These are phyloP conservation scores for Vultur gryphus DNA, from an alignment of 2,797 vertebrate genomes.

Conservation along the genomic window DNA sequence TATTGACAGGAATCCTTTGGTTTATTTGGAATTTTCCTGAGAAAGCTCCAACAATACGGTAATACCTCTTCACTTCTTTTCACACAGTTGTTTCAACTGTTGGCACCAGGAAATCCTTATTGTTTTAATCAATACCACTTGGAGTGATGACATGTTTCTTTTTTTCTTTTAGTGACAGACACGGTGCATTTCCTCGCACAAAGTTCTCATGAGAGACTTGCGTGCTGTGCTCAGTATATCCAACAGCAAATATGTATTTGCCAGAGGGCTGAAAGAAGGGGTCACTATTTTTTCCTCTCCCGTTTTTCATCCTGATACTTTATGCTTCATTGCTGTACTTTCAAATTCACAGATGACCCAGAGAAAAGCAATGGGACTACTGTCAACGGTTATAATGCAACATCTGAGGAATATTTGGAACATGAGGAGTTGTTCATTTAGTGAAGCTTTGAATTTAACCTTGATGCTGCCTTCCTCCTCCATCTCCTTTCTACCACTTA, in stretches of 20 bases:
- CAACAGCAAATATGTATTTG: conserved; percentile 22
- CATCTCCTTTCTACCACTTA: background rate
- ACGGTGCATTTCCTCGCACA: conserved; percentile 82
- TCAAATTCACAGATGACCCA: background rate
- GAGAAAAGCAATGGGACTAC: conserved; percentile 15
- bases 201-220: conserved; percentile 86
- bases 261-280: conserved; percentile 1
- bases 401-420: conserved; percentile 1
- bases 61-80: conserved; percentile 68
- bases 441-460: background rate
- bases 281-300: background rate
- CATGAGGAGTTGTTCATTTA: background rate
- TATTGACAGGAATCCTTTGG: conserved; percentile 72
- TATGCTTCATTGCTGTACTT: conserved; percentile 5
- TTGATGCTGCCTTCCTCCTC: background rate
- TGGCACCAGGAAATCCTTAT: conserved; percentile 80
- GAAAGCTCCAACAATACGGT: conserved; percentile 60
- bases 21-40: conserved; percentile 71
- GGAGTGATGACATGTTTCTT: conserved; percentile 66
- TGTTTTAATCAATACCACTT: conserved; percentile 70
- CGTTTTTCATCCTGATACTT: background rate
- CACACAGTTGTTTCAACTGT: conserved; percentile 77
- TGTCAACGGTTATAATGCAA: background rate
- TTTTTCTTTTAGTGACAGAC: conserved; percentile 64
- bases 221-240: background rate